Conservation (phyloP, 2,797 vertebrate genomes). For the Crenichthys baileyi region DNA sequence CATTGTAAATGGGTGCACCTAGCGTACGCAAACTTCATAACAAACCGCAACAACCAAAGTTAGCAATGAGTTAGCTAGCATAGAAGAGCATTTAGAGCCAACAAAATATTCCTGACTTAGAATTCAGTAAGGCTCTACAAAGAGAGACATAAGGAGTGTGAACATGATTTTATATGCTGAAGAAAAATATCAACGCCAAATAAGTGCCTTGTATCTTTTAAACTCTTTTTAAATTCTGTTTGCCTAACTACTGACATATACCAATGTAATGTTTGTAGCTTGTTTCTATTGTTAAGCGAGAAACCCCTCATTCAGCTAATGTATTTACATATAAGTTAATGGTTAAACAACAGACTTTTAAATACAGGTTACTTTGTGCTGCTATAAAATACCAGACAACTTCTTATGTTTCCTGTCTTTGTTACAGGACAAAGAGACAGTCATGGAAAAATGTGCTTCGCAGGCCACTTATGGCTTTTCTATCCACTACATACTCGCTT, state of each 20-base stretch:
- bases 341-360: slow-evolving; percentile 1
- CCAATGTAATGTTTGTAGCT: too few relatives aligned
- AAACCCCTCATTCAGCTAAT: not conserved
- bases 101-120: not conserved
- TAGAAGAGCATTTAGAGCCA: not conserved
- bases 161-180: too few relatives aligned
- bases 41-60: not conserved
- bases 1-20: too few relatives aligned
- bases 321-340: slow-evolving; percentile 1
- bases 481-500: slow-evolving; percentile 52
- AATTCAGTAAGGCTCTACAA: too few relatives aligned
- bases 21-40: not conserved
- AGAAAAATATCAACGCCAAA: too few relatives aligned
- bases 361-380: slow-evolving; percentile 29
- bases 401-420: slow-evolving; percentile 74
- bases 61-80: not conserved
- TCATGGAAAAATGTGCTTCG: slow-evolving; percentile 62
- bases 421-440: slow-evolving; percentile 71
- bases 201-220: too few relatives aligned
- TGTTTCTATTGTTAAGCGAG: too few relatives aligned
- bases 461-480: slow-evolving; percentile 57
- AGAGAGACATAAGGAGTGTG: too few relatives aligned
- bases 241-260: too few relatives aligned
- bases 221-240: too few relatives aligned
- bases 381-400: slow-evolving; percentile 53